Evolutionary conservation across 2,888 invertebrate genomes (phyloP).

Genomic region (Tetrapedia diversipes): DNA sequence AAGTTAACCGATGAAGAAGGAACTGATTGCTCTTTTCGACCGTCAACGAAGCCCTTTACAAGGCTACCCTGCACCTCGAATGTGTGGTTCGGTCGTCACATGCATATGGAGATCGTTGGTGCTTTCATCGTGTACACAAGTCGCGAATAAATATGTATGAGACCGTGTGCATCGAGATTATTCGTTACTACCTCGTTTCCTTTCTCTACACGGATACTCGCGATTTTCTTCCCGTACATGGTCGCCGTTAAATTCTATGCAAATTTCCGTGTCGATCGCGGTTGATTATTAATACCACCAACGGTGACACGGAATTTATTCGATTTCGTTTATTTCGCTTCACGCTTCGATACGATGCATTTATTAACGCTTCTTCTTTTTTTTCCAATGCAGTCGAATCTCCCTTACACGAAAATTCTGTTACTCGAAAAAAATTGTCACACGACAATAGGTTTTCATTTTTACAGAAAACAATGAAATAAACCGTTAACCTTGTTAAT

Average conservation of each 20-base stretch:
- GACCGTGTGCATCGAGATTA: slow-evolving; percentile 71
- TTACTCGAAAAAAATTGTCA: too few relatives aligned
- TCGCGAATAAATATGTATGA: slow-evolving; percentile 75
- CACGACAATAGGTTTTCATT: too few relatives aligned
- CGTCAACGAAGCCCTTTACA: slow-evolving; percentile 58
- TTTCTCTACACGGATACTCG: slow-evolving; percentile 53
- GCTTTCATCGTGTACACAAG: slow-evolving; percentile 73
- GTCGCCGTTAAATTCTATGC: slow-evolving; percentile 52
- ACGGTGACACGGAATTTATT: slow-evolving; percentile 8
- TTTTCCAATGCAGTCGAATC: neutral
- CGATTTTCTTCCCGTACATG: slow-evolving; percentile 56
- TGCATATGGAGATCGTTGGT: slow-evolving; percentile 75
- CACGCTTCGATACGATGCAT: neutral
- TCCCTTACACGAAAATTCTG: too few relatives aligned
- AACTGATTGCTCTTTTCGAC: slow-evolving; percentile 54
- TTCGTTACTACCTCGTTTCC: slow-evolving; percentile 70
- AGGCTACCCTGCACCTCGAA: slow-evolving; percentile 63
- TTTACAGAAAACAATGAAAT: too few relatives aligned
- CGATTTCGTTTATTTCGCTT: slow-evolving; percentile 3
- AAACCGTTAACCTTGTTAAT: too few relatives aligned
- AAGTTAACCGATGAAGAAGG: slow-evolving; percentile 60
- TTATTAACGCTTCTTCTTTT: too few relatives aligned
- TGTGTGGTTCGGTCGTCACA: slow-evolving; percentile 67
- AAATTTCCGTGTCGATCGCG: slow-evolving; percentile 42
- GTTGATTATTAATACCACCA: slow-evolving; percentile 40